Percentiles rank a stretch among this genome's conserved stretches.
phyloP scores from a whole-genome alignment of 2,113 vertebrate species.

The Podarcis raffonei region DNA sequence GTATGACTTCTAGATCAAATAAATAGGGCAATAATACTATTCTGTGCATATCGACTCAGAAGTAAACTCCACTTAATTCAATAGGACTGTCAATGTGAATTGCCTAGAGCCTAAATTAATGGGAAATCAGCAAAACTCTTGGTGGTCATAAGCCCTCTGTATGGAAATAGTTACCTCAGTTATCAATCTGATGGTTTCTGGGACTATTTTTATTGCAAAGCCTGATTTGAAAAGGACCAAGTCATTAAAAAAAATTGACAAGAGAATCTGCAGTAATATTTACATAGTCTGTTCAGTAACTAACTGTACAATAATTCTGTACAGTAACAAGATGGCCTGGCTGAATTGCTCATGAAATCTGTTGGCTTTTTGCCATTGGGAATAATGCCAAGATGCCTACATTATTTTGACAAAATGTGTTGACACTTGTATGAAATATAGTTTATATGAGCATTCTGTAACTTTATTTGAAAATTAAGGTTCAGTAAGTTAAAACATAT shows the following conservation, averaged over 20 bases:
- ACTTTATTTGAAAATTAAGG: conserved; percentile 33
- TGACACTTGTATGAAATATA: neutral
- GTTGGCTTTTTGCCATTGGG: neutral
- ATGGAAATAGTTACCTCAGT: neutral
- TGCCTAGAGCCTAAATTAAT: neutral
- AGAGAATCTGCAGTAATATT: neutral
- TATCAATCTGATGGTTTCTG: neutral
- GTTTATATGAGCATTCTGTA: conserved; percentile 18
- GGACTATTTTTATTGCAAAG: neutral
- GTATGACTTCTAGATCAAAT: neutral
- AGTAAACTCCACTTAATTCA: neutral
- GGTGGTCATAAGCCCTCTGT: neutral
- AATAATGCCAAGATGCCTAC: neutral
- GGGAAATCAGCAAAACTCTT: neutral
- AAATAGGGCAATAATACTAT: neutral
- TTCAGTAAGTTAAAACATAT: conserved; percentile 33
- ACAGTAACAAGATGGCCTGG: rapidly evolving
- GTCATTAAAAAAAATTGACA: neutral
- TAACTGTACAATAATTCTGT: too few species aligned
- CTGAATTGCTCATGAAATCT: neutral
- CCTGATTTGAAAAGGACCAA: neutral
- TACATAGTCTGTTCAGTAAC: neutral
- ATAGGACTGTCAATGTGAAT: neutral
- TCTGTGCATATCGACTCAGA: neutral
- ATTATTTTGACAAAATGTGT: conserved; percentile 23